Evolutionary conservation across 2,113 vertebrate genomes (phyloP).

Genomic region (Psophia crepitans): DNA sequence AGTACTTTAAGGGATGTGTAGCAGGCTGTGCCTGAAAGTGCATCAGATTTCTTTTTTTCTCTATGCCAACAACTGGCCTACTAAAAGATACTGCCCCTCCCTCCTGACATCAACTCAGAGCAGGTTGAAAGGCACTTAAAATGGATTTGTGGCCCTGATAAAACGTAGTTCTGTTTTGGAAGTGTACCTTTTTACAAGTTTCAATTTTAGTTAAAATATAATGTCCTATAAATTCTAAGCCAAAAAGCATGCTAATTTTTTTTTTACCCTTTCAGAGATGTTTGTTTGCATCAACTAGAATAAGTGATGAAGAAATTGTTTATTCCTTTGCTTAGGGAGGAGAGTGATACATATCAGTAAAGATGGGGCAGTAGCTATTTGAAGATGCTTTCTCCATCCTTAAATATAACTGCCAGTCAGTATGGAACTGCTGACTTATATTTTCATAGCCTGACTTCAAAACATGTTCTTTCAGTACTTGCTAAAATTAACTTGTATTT

Average conservation of each 20-base stretch:
- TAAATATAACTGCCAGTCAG: not conserved
- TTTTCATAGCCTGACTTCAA: not conserved
- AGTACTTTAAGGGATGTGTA: conserved; percentile 54
- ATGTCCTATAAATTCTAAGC: not conserved
- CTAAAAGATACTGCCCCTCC: not conserved
- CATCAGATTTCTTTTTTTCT: not conserved
- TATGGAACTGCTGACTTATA: not conserved
- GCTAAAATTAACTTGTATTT: not conserved
- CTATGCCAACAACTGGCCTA: not conserved
- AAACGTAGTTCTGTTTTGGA: not conserved
- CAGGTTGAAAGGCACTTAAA: not conserved
- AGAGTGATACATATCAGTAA: not conserved
- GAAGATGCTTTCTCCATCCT: not conserved
- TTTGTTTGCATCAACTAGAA: not conserved
- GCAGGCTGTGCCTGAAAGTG: not conserved
- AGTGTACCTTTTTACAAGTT: not conserved
- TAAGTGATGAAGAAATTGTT: not conserved
- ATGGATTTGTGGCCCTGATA: not conserved
- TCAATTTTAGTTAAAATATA: not conserved
- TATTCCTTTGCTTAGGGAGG: not conserved
- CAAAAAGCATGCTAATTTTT: not conserved
- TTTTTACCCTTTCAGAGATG: too few relatives aligned
- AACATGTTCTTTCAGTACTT: not conserved
- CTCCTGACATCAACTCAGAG: not conserved
- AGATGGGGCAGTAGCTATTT: not conserved